phyloP scores from a whole-genome alignment of 2,888 invertebrate species.

The Busseola fusca region DNA sequence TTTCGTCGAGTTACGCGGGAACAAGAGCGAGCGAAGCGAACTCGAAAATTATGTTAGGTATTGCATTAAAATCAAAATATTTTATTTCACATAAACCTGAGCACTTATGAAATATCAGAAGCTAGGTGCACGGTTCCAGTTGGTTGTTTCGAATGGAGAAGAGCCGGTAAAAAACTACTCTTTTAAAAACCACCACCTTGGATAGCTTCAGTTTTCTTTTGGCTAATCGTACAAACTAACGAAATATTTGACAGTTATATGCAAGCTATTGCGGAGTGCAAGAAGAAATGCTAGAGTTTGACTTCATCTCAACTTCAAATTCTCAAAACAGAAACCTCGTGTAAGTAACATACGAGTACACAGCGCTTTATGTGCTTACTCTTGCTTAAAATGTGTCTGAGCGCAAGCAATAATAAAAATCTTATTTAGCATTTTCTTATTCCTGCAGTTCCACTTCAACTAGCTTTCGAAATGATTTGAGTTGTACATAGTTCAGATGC shows the following conservation, averaged over 20 bases:
- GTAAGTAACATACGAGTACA: slow-evolving; percentile 2
- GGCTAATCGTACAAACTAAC: too few relatives aligned
- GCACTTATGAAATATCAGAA: too few relatives aligned
- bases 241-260: background rate
- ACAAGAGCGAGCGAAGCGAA: background rate
- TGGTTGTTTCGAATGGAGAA: too few relatives aligned
- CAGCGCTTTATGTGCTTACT: slow-evolving; percentile 33
- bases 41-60: background rate
- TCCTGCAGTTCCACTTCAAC: slow-evolving; percentile 7
- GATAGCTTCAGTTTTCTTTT: too few relatives aligned
- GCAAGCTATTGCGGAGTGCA: too few relatives aligned
- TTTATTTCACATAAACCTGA: too few relatives aligned
- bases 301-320: background rate
- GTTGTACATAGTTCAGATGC: slow-evolving; percentile 47
- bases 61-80: too few relatives aligned
- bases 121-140: too few relatives aligned
- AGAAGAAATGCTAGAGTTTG: background rate
- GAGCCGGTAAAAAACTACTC: too few relatives aligned
- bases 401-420: slow-evolving; percentile 17
- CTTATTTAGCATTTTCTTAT: slow-evolving; percentile 18
- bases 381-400: slow-evolving; percentile 19
- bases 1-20: background rate
- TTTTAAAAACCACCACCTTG: too few relatives aligned
- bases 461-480: slow-evolving; percentile 20
- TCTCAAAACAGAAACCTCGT: background rate